Evolutionary conservation across 2,113 vertebrate genomes (phyloP).

Genomic region (Pseudorectes ferrugineus): DNA sequence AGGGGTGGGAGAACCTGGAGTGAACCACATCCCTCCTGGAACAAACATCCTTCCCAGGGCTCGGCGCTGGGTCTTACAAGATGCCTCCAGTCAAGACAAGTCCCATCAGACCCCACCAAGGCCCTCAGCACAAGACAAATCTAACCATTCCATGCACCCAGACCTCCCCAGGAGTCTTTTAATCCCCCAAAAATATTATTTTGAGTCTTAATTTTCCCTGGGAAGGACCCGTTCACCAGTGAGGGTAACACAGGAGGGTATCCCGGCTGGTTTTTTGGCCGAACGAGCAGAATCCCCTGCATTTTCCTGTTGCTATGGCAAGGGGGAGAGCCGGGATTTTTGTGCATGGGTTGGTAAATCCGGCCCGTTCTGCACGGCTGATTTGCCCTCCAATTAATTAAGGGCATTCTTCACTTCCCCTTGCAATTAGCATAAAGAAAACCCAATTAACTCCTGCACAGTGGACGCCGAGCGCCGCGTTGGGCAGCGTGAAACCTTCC

Average conservation of each 20-base stretch:
- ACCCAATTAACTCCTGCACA: not conserved
- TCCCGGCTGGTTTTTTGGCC: not conserved
- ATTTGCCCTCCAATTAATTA: conserved; percentile 49
- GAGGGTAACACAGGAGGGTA: not conserved
- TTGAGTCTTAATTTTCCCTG: not conserved
- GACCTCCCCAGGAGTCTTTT: not conserved
- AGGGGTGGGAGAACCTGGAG: not conserved
- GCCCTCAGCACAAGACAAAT: not conserved
- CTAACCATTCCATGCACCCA: not conserved
- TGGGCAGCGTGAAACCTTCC: not conserved
- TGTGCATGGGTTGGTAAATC: not conserved
- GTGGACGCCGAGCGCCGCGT: rapidly evolving
- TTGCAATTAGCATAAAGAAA: conserved; percentile 43
- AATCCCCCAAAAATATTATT: not conserved
- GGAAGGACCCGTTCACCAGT: rapidly evolving
- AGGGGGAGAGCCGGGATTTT: not conserved
- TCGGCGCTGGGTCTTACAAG: not conserved
- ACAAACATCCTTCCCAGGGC: not conserved
- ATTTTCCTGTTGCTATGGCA: not conserved
- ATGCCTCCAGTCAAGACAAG: not conserved
- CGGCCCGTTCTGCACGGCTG: not conserved
- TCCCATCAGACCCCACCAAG: not conserved
- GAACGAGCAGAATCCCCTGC: not conserved
- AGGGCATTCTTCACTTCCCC: conserved; percentile 47
- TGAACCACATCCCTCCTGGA: not conserved